A percentile compares a stretch with the other conserved stretches of the same genome.
Conservation (phyloP, 2,113 vertebrate species). For the Alouatta palliata region DNA sequence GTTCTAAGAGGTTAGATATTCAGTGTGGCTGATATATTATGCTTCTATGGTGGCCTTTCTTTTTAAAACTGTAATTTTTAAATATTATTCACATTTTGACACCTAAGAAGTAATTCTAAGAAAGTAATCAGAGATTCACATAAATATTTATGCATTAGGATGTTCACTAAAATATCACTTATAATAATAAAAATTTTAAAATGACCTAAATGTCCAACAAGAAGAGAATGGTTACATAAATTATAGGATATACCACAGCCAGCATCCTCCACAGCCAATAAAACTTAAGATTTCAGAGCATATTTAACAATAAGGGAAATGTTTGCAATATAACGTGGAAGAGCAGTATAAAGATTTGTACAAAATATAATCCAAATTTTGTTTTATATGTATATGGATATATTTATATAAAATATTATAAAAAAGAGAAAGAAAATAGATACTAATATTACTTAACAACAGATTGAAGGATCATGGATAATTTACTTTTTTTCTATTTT, state of each 20-base stretch:
- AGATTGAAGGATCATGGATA: not conserved
- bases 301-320: not conserved
- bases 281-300: not conserved
- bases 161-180: not conserved
- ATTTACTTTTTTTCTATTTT: not conserved
- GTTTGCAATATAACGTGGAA: not conserved
- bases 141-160: conserved; percentile 5
- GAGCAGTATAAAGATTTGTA: not conserved
- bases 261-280: not conserved
- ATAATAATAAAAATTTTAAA: conserved; percentile 26
- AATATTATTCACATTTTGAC: not conserved
- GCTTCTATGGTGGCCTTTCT: not conserved
- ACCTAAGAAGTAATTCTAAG: conserved; percentile 11
- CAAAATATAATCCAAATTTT: not conserved
- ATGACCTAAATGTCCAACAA: not conserved
- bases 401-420: not conserved
- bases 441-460: not conserved
- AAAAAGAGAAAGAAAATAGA: not conserved
- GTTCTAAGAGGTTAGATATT: not conserved
- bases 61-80: not conserved
- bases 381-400: not conserved
- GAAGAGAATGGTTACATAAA: not conserved
- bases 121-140: conserved; percentile 12
- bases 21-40: not conserved
- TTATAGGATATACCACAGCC: not conserved